Conservation (phyloP, 2,888 invertebrate species). For the Acanthoscelides obtectus region DNA sequence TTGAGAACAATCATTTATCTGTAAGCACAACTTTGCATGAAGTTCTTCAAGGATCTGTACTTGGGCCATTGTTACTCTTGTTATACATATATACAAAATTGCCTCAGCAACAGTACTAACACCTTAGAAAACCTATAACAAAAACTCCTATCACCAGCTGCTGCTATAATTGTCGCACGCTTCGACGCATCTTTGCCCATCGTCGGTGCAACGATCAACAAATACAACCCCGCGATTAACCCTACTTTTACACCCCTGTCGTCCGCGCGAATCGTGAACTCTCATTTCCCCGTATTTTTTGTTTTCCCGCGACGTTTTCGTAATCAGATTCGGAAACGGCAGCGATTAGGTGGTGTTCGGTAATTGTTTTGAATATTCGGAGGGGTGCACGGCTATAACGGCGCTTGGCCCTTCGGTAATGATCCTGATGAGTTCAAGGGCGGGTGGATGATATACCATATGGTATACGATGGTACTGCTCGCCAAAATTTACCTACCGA, state of each 20-base stretch:
- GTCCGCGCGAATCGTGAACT: neutral
- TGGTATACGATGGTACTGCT: neutral
- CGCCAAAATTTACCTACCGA: neutral
- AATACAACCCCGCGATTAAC: neutral
- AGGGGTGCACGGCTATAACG: neutral
- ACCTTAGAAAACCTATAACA: too few relatives aligned
- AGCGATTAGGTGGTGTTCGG: neutral
- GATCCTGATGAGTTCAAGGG: neutral
- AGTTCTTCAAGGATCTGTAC: too few relatives aligned
- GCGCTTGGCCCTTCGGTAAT: neutral
- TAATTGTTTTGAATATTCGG: neutral
- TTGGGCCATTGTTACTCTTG: too few relatives aligned
- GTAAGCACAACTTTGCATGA: too few relatives aligned
- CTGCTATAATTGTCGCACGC: too few relatives aligned
- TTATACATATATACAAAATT: too few relatives aligned
- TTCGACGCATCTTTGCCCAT: neutral
- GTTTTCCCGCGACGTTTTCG: neutral
- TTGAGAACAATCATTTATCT: too few relatives aligned
- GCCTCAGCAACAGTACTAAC: too few relatives aligned
- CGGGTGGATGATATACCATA: neutral
- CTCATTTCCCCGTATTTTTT: neutral
- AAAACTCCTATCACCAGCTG: too few relatives aligned
- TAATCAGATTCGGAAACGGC: neutral
- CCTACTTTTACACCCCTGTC: neutral
- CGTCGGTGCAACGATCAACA: neutral